A percentile compares a stretch with the other conserved stretches of the same genome.
phyloP scores from a whole-genome alignment of 2,113 vertebrate genomes.

The Apistogramma diplotaenia region DNA sequence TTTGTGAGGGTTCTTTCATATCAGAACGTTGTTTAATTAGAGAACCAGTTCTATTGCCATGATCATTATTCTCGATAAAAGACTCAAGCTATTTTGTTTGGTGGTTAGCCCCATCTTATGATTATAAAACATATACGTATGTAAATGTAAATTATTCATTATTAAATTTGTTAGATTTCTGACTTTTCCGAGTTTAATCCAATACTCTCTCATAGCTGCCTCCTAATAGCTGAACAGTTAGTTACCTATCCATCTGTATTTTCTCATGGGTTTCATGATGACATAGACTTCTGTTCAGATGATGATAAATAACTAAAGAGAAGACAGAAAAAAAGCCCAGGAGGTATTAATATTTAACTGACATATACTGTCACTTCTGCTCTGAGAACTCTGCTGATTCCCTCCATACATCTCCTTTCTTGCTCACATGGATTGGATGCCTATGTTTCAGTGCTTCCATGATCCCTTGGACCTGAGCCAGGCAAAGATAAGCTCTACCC shows the following conservation, averaged over 20 bases:
- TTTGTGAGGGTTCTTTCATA: too few relatives aligned
- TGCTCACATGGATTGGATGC: neutral
- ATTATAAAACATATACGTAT: too few relatives aligned
- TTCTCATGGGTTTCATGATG: neutral
- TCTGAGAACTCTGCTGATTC: constrained; percentile 16
- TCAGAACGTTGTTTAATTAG: too few relatives aligned
- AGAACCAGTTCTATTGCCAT: too few relatives aligned
- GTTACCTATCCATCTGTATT: neutral
- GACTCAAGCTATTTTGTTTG: too few relatives aligned
- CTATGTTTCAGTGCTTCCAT: neutral
- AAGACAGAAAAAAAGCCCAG: neutral
- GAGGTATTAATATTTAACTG: constrained; percentile 60
- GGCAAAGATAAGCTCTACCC: neutral
- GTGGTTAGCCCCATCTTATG: too few relatives aligned
- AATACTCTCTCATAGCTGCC: neutral
- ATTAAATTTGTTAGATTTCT: neutral
- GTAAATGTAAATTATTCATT: too few relatives aligned
- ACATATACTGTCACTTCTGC: constrained; percentile 28
- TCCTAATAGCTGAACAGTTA: neutral
- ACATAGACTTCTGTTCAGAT: neutral
- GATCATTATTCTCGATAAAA: too few relatives aligned
- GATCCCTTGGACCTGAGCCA: neutral
- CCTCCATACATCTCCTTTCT: neutral
- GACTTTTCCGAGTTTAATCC: neutral
- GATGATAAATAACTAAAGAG: constrained; percentile 19